Evolutionary conservation across 2,113 vertebrate species (phyloP).

Genomic region (Calypte anna): DNA sequence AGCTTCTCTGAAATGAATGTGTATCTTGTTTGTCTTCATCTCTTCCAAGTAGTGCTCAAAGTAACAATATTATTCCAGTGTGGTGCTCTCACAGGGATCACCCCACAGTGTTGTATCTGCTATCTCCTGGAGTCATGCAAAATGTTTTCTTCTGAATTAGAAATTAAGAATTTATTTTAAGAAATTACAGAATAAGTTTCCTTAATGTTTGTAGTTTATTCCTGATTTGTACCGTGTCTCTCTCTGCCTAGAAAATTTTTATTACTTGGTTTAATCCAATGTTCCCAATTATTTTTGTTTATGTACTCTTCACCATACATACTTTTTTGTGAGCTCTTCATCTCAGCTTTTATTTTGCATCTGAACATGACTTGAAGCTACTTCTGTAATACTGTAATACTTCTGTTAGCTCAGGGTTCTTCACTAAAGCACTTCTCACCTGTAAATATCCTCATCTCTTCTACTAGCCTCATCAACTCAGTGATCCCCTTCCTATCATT

Average conservation of each 20-base stretch:
- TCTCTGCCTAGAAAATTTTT: not conserved
- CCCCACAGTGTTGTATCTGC: not conserved
- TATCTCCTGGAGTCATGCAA: not conserved
- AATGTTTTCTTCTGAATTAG: not conserved
- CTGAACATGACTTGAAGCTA: not conserved
- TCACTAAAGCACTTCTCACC: not conserved
- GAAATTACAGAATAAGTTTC: not conserved
- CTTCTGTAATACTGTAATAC: not conserved
- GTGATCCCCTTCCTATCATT: not conserved
- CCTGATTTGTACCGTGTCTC: not conserved
- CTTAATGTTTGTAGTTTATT: not conserved
- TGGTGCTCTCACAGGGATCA: not conserved
- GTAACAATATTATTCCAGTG: not conserved
- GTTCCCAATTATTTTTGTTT: not conserved
- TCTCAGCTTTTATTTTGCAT: conserved; percentile 22
- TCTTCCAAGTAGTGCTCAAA: not conserved
- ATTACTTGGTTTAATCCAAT: not conserved
- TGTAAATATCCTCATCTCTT: not conserved
- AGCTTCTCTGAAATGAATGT: conserved; percentile 37
- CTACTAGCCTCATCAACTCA: not conserved
- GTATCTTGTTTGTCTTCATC: not conserved
- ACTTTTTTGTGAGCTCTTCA: not conserved
- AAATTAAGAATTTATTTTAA: not conserved
- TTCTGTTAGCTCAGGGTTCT: not conserved
- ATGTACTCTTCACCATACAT: not conserved